Conservation (phyloP, 2,113 vertebrate species). For the Halcyon malimbica region DNA sequence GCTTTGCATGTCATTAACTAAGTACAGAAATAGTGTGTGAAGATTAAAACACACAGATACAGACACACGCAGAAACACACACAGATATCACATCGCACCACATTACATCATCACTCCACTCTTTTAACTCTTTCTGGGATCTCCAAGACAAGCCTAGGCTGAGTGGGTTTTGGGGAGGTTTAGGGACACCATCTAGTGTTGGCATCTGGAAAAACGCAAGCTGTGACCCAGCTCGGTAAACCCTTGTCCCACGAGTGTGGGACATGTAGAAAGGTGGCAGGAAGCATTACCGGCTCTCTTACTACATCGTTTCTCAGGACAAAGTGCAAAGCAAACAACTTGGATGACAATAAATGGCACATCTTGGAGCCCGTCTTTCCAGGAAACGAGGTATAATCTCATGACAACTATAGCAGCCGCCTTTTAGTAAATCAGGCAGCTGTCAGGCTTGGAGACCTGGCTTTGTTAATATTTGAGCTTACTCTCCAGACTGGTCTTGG, state of each 20-base stretch:
- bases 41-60: not conserved
- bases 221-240: fast-evolving
- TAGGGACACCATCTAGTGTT: slow-evolving; percentile 55
- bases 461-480: not conserved
- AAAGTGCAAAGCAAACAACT: fast-evolving
- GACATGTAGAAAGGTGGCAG: not conserved
- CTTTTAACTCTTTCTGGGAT: not conserved
- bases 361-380: not conserved
- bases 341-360: not conserved
- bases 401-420: not conserved
- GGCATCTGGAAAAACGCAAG: not conserved
- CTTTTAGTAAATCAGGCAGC: not conserved
- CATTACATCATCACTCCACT: not conserved
- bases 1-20: not conserved
- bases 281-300: fast-evolving
- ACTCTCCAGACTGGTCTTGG: not conserved
- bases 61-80: no score
- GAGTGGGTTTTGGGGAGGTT: not conserved
- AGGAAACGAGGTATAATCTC: fast-evolving
- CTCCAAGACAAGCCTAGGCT: not conserved
- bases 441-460: not conserved
- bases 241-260: fast-evolving
- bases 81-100: not conserved
- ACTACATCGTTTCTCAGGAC: fast-evolving
- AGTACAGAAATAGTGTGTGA: not conserved